phyloP scores from a whole-genome alignment of 2,888 invertebrate species.

The Parnassius smintheus region DNA sequence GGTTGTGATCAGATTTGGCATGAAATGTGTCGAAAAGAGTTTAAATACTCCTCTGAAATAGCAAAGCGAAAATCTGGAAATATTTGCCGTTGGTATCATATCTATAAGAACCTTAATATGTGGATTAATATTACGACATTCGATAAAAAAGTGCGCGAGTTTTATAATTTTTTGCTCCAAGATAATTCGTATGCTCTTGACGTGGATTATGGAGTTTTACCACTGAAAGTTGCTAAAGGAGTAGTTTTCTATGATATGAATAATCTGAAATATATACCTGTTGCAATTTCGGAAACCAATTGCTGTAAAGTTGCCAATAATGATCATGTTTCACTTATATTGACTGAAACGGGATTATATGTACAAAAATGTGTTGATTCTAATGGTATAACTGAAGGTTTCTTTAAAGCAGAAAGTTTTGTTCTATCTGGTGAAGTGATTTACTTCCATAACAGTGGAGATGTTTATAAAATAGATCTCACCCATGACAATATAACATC shows the following conservation, averaged over 20 bases:
- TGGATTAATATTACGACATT: conserved; percentile 50
- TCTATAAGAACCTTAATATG: conserved; percentile 58
- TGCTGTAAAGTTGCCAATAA: conserved; percentile 59
- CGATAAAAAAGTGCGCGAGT: conserved; percentile 48
- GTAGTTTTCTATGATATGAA: conserved; percentile 56
- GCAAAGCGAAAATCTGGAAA: conserved; percentile 58
- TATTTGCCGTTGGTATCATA: conserved; percentile 56
- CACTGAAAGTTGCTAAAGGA: conserved; percentile 56
- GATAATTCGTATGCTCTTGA: conserved; percentile 55
- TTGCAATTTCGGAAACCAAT: conserved; percentile 52
- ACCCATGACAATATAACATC: conserved; percentile 42
- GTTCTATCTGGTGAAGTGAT: conserved; percentile 46
- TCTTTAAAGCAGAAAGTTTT: conserved; percentile 60
- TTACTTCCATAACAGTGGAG: conserved; percentile 53
- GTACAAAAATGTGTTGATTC: conserved; percentile 54
- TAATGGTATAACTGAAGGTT: conserved; percentile 45
- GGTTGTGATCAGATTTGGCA: conserved; percentile 56
- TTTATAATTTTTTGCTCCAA: conserved; percentile 56
- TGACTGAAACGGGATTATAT: conserved; percentile 52
- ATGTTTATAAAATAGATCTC: conserved; percentile 55
- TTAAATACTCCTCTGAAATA: conserved; percentile 51
- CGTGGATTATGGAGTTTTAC: conserved; percentile 55
- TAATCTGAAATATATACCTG: conserved; percentile 58
- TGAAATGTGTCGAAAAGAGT: conserved; percentile 52
- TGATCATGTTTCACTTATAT: conserved; percentile 48